Evolutionary conservation across 2,888 invertebrate species (phyloP).

Genomic region (Parelbella ahira): DNA sequence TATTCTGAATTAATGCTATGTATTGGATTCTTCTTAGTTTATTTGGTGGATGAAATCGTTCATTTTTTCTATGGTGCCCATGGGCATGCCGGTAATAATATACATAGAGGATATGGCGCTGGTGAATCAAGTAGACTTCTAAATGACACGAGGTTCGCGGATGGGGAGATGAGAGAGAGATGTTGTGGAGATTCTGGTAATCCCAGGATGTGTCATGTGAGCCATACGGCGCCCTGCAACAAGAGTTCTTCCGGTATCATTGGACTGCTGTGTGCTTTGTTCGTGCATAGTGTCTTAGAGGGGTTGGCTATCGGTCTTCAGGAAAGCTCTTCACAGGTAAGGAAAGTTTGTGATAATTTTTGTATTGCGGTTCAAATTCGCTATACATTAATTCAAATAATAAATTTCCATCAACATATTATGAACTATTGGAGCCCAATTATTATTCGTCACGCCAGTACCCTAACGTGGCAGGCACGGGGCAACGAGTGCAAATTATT

Average conservation of each 20-base stretch:
- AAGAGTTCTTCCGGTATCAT: conserved; percentile 82
- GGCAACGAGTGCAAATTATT: no score
- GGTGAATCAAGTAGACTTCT: conserved; percentile 52
- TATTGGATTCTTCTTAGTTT: conserved; percentile 85
- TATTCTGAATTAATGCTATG: conserved; percentile 84
- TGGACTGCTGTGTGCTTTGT: conserved; percentile 86
- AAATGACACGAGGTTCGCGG: conserved; percentile 33
- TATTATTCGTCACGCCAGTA: no score
- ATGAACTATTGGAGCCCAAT: no score
- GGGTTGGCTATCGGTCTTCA: conserved; percentile 91
- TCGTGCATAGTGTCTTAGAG: conserved; percentile 89
- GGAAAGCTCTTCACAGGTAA: conserved; percentile 81
- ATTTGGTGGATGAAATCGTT: conserved; percentile 86
- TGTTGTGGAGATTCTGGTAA: conserved; percentile 57
- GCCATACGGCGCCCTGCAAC: conserved; percentile 83
- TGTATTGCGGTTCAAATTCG: no score
- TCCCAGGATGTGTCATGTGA: conserved; percentile 82
- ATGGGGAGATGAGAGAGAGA: conserved; percentile 53
- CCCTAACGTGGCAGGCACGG: no score
- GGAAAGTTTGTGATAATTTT: no score
- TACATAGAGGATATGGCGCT: conserved; percentile 39
- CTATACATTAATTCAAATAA: no score
- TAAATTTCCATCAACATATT: no score
- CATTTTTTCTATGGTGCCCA: conserved; percentile 81
- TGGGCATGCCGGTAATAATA: conserved; percentile 29